Conservation (phyloP, 2,113 vertebrate genomes). For the Saguinus midas region DNA sequence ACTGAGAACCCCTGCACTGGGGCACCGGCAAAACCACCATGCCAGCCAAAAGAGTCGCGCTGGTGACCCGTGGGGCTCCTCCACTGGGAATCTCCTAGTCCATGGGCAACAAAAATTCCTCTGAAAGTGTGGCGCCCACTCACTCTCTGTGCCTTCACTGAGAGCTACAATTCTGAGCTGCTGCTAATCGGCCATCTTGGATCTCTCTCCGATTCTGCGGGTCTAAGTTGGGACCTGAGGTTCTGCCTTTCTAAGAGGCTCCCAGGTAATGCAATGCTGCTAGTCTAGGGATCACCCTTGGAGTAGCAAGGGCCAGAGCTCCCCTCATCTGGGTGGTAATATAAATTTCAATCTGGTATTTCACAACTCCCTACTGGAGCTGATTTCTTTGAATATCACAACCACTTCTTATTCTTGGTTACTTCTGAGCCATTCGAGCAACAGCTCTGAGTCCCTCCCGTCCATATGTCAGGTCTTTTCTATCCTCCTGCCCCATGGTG, state of each 20-base stretch:
- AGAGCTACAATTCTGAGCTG: no score
- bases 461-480: neutral
- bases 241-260: neutral
- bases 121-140: no score
- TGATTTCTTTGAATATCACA: neutral
- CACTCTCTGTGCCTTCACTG: no score
- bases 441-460: neutral
- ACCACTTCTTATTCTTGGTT: neutral
- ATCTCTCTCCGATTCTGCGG: neutral
- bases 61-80: no score
- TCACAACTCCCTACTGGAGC: neutral
- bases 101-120: no score
- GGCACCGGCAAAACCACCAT: no score
- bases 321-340: neutral
- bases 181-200: no score
- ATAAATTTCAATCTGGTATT: neutral
- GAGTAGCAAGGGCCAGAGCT: neutral
- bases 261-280: neutral
- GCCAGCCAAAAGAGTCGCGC: no score
- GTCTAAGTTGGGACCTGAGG: neutral
- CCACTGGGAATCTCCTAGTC: no score
- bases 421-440: neutral
- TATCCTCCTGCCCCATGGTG: neutral
- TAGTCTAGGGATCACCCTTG: neutral
- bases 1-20: no score